Conservation (phyloP, 2,888 invertebrate genomes). For the Hyalella azteca region DNA sequence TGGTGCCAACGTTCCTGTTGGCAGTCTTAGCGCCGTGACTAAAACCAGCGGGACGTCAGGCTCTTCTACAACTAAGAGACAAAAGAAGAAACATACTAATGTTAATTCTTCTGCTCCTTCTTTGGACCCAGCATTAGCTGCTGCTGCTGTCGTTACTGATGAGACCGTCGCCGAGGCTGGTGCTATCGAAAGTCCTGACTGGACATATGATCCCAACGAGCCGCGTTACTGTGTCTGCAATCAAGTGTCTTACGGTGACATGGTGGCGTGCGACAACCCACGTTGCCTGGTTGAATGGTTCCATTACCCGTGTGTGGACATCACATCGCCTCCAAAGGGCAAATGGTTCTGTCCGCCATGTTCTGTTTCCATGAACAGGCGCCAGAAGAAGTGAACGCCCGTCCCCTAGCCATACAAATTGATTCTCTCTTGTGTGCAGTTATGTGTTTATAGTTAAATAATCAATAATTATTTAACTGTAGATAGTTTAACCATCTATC, state of each 20-base stretch:
- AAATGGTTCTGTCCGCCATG: constrained; percentile 99
- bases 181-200: constrained; percentile 68
- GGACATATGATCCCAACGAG: constrained; percentile 95
- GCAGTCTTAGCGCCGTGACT: constrained; percentile 13
- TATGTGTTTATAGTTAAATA: too few relatives aligned
- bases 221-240: constrained; percentile 95
- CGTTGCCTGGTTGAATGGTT: constrained; percentile 99
- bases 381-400: constrained; percentile 65
- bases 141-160: constrained; percentile 49
- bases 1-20: constrained; percentile 1
- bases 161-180: constrained; percentile 51
- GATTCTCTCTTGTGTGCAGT: too few relatives aligned
- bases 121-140: constrained; percentile 46
- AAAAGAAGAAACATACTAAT: constrained; percentile 56
- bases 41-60: constrained; percentile 39
- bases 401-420: too few relatives aligned
- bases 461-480: too few relatives aligned
- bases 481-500: too few relatives aligned
- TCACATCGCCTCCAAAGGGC: constrained; percentile 93
- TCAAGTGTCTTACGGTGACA: constrained; percentile 96
- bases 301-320: constrained; percentile 97
- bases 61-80: constrained; percentile 50
- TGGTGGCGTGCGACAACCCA: constrained; percentile 97
- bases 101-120: constrained; percentile 38
- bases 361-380: constrained; percentile 82